Evolutionary conservation across 2,888 invertebrate species (phyloP).

Genomic region (Alviniconcha strummeri): DNA sequence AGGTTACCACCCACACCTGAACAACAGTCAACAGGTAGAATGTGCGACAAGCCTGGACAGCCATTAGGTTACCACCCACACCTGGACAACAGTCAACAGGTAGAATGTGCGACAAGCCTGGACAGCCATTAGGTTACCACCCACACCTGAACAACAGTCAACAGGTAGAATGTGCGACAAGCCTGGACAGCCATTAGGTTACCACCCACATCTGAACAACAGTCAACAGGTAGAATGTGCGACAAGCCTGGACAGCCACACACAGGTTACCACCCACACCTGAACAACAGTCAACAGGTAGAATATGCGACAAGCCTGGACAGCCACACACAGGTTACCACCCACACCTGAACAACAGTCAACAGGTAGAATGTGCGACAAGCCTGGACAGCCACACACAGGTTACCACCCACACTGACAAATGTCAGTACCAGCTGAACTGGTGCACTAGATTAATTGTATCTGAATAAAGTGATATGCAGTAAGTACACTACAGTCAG

Average conservation of each 20-base stretch:
- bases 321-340: slow-evolving; percentile 34
- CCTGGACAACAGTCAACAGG: slow-evolving; percentile 72
- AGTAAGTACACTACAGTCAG: too few relatives aligned
- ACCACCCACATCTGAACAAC: slow-evolving; percentile 83
- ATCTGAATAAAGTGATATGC: too few relatives aligned
- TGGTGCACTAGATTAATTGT: too few relatives aligned
- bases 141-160: too few relatives aligned
- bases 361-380: too few relatives aligned
- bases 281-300: slow-evolving; percentile 42
- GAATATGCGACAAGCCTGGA: too few relatives aligned
- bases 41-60: slow-evolving; percentile 92
- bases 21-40: slow-evolving; percentile 78
- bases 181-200: slow-evolving; percentile 95
- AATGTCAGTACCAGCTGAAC: too few relatives aligned
- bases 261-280: slow-evolving; percentile 92
- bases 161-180: slow-evolving; percentile 86
- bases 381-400: too few relatives aligned
- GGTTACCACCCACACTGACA: too few relatives aligned
- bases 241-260: slow-evolving; percentile 93
- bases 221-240: slow-evolving; percentile 83
- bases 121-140: slow-evolving; percentile 34
- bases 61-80: slow-evolving; percentile 93
- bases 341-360: too few relatives aligned
- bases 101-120: too few relatives aligned
- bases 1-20: too few relatives aligned